A percentile compares a stretch with the other conserved stretches of the same genome.
These are phyloP conservation scores for Pachypeltis micranthus DNA, from an alignment of 1,140 invertebrate species.

Conservation along the genomic window DNA sequence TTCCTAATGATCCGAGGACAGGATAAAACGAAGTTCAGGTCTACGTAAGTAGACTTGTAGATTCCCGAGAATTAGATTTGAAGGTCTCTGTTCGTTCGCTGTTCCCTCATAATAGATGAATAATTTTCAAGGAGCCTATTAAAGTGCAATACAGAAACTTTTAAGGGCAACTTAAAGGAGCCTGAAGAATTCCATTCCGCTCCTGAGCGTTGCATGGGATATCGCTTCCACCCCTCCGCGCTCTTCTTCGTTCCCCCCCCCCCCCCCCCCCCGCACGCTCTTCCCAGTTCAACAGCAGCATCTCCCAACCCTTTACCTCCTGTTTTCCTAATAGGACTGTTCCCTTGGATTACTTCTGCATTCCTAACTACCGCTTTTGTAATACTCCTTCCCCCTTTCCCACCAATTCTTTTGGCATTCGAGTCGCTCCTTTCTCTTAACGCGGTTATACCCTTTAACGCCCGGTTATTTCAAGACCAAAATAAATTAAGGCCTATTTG, in stretches of 20 bases:
- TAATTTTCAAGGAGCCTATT: neutral
- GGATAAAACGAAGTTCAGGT: neutral
- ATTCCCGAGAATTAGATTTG: neutral
- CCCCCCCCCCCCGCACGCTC: too few species aligned
- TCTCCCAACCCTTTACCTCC: too few species aligned
- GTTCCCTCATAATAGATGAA: neutral
- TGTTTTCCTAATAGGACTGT: neutral
- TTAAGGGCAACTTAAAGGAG: neutral
- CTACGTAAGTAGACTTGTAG: neutral
- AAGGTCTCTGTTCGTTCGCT: neutral
- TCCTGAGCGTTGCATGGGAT: neutral
- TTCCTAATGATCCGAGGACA: too few species aligned
- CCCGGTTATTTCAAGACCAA: neutral
- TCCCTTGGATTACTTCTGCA: neutral
- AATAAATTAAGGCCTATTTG: neutral
- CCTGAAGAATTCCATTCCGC: neutral
- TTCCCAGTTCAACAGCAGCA: too few species aligned
- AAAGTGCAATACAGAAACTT: neutral
- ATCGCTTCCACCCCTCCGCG: too few species aligned
- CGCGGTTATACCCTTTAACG: neutral
- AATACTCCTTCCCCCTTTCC: too few species aligned
- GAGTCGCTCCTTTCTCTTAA: neutral
- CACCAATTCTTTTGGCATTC: too few species aligned
- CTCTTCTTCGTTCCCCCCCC: neutral
- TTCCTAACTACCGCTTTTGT: neutral